Base-by-base conservation (phyloP, 2,888 invertebrate genomes). In the Stenoptilia bipunctidactyla region DNA sequence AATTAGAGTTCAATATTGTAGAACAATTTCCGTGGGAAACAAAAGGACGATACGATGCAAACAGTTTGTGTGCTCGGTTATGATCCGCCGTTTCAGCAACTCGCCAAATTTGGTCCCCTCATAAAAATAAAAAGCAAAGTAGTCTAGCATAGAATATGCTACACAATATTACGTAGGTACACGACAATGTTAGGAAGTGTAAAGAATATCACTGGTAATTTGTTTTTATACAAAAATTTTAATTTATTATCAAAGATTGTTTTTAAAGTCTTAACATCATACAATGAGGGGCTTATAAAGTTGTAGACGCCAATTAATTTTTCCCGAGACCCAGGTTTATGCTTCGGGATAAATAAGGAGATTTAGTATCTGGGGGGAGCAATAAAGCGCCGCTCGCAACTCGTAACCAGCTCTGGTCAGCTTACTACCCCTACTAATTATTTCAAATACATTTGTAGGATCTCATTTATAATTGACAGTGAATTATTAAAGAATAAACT, bases 311-410 rank as follows among this genome's bases (percentile, higher is more conserved):
- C 79, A 82, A 82, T 82, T 80, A 82, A 76, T 79, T 77, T 80
- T 76, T 75, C 73, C 72, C 65, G 70, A 73, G 68, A 70, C 71
- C 69, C 62, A 66, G 67, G 67, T 82, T 82, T 82, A 80, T 79
- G 77, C 75, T 73, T 66, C 66, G 74, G 34, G 75, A 79, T 79
- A 80, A 80, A 80, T 79, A 79, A 80, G 76, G 65, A 79, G 79
- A 77, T 80, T 80, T 77, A 73, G 75, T 73, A 64, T 61, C 65
- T 63, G 64, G 30, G 30, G n/a, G n/a, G n/a, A 12, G 12, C 30
- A 30, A 30, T 30, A 30, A 30, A 30, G 10, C 30, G 20, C 6
- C 2, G 30, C 30, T 30, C 30, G 30, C 30, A 56, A 66, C 66
- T 73, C 68, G 73, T 70, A 73, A 71, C 72, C 56, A 56, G 58